These are phyloP conservation scores for Penaeus japonicus DNA, from an alignment of 1,140 invertebrate genomes.

Conservation along the genomic window DNA sequence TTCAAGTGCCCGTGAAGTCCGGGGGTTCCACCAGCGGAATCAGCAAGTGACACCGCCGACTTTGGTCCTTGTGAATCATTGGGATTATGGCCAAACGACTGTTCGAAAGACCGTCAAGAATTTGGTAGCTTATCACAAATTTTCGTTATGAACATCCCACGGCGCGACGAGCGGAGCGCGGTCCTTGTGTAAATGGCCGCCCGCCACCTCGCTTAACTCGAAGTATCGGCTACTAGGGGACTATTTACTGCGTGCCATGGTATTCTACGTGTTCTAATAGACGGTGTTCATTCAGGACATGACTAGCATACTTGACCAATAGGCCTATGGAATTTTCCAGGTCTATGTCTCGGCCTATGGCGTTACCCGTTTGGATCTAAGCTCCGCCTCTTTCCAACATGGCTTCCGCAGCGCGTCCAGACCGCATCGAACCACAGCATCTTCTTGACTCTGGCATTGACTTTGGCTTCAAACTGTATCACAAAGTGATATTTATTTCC, in stretches of 20 bases:
- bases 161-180: constrained; percentile 37
- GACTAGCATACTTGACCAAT: constrained; percentile 43
- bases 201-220: not conserved
- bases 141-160: constrained; percentile 49
- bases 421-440: constrained; percentile 53
- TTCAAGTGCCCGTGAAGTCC: constrained; percentile 41
- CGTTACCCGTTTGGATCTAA: constrained; percentile 16
- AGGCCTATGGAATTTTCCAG: constrained; percentile 53
- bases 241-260: constrained; percentile 41
- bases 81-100: constrained; percentile 54
- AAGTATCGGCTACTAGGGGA: constrained; percentile 28
- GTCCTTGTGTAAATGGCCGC: constrained; percentile 45
- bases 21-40: not conserved
- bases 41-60: constrained; percentile 45
- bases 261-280: constrained; percentile 52
- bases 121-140: constrained; percentile 56
- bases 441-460: not conserved
- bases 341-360: constrained; percentile 40
- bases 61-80: constrained; percentile 44
- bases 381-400: constrained; percentile 52
- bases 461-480: constrained; percentile 14
- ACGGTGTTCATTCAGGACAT: constrained; percentile 41
- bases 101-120: constrained; percentile 53
- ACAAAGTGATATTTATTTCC: constrained; percentile 17
- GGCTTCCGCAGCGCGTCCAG: constrained; percentile 48